Percentiles rank a stretch among this genome's conserved stretches.
Evolutionary conservation across 2,888 invertebrate genomes (phyloP).

Genomic region (Troides helena): DNA sequence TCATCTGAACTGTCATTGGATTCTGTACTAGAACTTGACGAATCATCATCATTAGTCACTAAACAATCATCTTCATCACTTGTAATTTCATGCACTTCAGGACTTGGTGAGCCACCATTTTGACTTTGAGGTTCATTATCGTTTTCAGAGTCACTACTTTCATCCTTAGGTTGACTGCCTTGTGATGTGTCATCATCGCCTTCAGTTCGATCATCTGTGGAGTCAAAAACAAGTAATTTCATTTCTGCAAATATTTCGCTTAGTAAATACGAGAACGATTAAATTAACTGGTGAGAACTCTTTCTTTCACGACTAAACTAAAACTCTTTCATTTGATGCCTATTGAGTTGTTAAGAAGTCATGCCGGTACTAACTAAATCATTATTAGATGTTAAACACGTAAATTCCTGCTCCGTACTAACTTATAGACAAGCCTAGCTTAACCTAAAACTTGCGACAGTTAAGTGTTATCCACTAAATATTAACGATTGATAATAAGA

Average conservation of each 20-base stretch:
- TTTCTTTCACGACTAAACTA: background rate
- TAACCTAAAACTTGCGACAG: conserved; percentile 42
- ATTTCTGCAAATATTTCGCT: conserved; percentile 10
- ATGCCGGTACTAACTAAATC: conserved; percentile 15
- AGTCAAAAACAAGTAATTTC: conserved; percentile 20
- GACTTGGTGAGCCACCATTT: conserved; percentile 64
- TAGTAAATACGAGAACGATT: background rate
- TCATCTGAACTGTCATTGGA: conserved; percentile 82
- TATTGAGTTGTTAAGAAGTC: conserved; percentile 3
- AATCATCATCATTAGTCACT: conserved; percentile 76
- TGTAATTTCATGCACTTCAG: conserved; percentile 77
- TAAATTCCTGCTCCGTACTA: conserved; percentile 64
- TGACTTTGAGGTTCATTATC: conserved; percentile 65
- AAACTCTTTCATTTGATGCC: background rate
- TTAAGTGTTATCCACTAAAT: conserved; percentile 29
- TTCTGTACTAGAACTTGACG: conserved; percentile 78
- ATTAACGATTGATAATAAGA: conserved; percentile 31
- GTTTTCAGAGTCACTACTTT: conserved; percentile 70
- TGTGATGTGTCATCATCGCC: conserved; percentile 76
- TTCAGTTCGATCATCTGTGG: conserved; percentile 72
- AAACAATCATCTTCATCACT: conserved; percentile 80
- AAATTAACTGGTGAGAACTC: background rate
- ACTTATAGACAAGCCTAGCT: conserved; percentile 41
- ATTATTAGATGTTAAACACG: conserved; percentile 58
- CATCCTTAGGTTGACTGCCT: conserved; percentile 72